phyloP scores from a whole-genome alignment of 2,113 vertebrate species.

The Tursiops truncatus region DNA sequence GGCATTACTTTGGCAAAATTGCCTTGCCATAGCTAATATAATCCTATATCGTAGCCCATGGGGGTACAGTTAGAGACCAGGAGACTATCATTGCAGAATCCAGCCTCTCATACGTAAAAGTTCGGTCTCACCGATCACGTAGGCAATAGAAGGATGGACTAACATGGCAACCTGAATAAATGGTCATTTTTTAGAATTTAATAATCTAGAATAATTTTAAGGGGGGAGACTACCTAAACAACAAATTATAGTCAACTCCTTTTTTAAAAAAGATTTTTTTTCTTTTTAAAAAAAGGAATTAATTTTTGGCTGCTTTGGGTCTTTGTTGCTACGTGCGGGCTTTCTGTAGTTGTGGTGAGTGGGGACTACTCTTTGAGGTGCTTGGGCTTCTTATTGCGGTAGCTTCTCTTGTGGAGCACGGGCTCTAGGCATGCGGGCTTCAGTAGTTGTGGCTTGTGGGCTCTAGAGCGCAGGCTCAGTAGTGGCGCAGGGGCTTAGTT shows the following conservation, averaged over 20 bases:
- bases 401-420: too few relatives aligned
- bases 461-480: too few relatives aligned
- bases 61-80: background rate
- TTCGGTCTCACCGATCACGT: background rate
- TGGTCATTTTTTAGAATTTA: background rate
- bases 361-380: too few relatives aligned
- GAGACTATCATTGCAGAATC: background rate
- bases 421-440: too few relatives aligned
- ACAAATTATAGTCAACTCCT: slow-evolving; percentile 38
- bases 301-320: too few relatives aligned
- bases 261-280: too few relatives aligned
- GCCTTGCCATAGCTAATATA: background rate
- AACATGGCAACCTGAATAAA: background rate
- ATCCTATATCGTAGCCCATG: background rate
- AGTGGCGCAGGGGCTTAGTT: too few relatives aligned
- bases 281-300: too few relatives aligned
- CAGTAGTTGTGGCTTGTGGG: too few relatives aligned
- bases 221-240: slow-evolving; percentile 7
- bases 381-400: too few relatives aligned
- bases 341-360: too few relatives aligned
- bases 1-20: slow-evolving; percentile 5
- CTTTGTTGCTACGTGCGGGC: too few relatives aligned
- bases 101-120: background rate
- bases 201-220: slow-evolving; percentile 48
- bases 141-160: background rate